Percentiles rank a stretch among this genome's conserved stretches.
phyloP scores from a whole-genome alignment of 2,113 vertebrate genomes.

The Aramus guarauna region DNA sequence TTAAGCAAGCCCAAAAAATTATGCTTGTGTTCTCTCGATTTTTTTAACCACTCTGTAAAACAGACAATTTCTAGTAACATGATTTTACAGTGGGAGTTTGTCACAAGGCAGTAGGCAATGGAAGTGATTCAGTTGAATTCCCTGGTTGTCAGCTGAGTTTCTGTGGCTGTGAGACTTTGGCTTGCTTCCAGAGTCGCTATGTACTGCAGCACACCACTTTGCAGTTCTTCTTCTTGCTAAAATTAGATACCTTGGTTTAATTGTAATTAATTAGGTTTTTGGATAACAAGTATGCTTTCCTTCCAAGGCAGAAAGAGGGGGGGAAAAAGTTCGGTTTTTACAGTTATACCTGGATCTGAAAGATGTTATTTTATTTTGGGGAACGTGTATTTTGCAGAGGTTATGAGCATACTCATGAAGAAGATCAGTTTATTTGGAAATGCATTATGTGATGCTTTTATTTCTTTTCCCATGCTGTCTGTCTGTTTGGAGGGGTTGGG shows the following conservation, averaged over 20 bases:
- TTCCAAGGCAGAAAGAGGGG: background rate
- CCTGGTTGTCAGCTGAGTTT: background rate
- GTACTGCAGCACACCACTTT: background rate
- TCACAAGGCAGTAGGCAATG: background rate
- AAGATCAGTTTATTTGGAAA: background rate
- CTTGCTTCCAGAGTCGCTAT: background rate
- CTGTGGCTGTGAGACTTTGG: background rate
- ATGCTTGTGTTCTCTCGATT: background rate
- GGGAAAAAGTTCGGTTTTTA: background rate
- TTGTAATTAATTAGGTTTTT: background rate
- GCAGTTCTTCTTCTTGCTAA: background rate
- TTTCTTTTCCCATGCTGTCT: background rate
- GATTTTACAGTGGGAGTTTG: background rate
- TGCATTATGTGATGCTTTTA: background rate
- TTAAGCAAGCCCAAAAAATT: constrained; percentile 24
- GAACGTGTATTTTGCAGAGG: background rate
- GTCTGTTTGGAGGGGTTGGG: background rate
- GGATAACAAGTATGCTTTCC: background rate
- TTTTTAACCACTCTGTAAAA: background rate
- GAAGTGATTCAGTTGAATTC: background rate
- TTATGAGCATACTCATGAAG: background rate
- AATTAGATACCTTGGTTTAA: background rate
- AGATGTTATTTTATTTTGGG: background rate
- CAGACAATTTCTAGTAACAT: background rate
- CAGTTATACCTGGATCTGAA: background rate